These are phyloP conservation scores for Eurystomus glaucurus DNA, from an alignment of 2,797 vertebrate species.

Conservation along the genomic window DNA sequence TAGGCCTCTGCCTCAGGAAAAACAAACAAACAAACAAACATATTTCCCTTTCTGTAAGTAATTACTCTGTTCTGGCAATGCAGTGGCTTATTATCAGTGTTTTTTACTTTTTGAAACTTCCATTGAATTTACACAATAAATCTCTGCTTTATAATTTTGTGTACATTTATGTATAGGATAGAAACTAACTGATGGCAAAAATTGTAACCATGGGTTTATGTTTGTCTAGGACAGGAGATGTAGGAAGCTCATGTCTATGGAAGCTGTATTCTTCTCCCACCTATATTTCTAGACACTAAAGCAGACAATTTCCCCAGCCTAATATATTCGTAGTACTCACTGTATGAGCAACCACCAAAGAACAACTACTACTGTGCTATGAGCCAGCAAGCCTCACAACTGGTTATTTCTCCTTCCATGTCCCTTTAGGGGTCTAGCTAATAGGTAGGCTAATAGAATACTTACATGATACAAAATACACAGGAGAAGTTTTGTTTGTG, in stretches of 20 bases:
- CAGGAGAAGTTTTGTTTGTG: neutral
- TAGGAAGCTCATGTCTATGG: neutral
- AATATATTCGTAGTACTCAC: neutral
- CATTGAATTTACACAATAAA: neutral
- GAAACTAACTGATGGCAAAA: neutral
- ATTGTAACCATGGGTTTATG: neutral
- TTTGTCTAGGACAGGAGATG: neutral
- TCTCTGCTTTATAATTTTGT: neutral
- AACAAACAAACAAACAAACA: neutral
- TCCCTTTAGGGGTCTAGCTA: neutral
- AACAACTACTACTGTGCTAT: neutral
- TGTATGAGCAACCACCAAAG: neutral
- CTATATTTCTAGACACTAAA: neutral
- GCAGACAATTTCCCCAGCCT: neutral
- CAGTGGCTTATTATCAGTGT: neutral
- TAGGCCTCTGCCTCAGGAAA: constrained; percentile 5
- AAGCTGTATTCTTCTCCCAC: neutral
- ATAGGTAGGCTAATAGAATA: neutral
- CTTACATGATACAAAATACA: neutral
- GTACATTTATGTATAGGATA: neutral
- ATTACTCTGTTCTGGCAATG: neutral
- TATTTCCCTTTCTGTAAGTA: neutral
- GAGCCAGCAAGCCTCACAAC: neutral
- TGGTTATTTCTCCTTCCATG: neutral
- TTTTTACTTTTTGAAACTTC: neutral